phyloP scores from a whole-genome alignment of 2,888 invertebrate genomes.

The Serrognathus titanus region DNA sequence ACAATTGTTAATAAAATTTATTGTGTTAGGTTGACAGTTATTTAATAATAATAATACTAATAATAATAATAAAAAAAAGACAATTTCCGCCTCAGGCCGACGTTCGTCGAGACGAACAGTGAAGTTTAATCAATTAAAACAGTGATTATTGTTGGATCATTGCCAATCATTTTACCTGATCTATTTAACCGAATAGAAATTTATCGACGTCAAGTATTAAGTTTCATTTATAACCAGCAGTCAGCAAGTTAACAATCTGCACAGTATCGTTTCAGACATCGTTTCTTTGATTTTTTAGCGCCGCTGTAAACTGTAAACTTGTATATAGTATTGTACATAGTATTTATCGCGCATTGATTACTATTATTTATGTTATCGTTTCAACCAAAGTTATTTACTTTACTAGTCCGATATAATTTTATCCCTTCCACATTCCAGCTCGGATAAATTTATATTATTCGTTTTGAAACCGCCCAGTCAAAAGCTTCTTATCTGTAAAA shows the following conservation, averaged over 20 bases:
- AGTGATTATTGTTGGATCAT: constrained; percentile 40
- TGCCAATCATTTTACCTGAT: constrained; percentile 42
- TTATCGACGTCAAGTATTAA: constrained; percentile 45
- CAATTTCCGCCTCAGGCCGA: constrained; percentile 44
- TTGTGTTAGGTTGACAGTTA: constrained; percentile 46
- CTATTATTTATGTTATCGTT: constrained; percentile 25
- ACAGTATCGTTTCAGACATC: constrained; percentile 35
- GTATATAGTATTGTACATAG: constrained; percentile 24
- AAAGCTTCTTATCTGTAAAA: neutral
- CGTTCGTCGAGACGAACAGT: constrained; percentile 46
- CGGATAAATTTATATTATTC: constrained; percentile 7
- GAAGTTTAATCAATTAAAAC: constrained; percentile 43
- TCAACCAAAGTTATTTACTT: constrained; percentile 29
- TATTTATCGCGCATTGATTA: constrained; percentile 27
- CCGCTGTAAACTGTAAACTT: constrained; percentile 48
- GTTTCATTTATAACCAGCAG: constrained; percentile 45
- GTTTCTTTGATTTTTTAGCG: constrained; percentile 14
- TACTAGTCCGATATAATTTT: constrained; percentile 16
- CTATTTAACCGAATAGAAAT: constrained; percentile 42
- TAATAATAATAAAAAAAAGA: constrained; percentile 30
- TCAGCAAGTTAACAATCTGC: constrained; percentile 51
- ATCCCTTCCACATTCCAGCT: constrained; percentile 1
- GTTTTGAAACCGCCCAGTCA: neutral
- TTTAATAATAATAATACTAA: constrained; percentile 19
- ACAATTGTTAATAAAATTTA: constrained; percentile 21